Evolutionary conservation across 2,888 invertebrate species (phyloP).

Genomic region (Phengaris arion): DNA sequence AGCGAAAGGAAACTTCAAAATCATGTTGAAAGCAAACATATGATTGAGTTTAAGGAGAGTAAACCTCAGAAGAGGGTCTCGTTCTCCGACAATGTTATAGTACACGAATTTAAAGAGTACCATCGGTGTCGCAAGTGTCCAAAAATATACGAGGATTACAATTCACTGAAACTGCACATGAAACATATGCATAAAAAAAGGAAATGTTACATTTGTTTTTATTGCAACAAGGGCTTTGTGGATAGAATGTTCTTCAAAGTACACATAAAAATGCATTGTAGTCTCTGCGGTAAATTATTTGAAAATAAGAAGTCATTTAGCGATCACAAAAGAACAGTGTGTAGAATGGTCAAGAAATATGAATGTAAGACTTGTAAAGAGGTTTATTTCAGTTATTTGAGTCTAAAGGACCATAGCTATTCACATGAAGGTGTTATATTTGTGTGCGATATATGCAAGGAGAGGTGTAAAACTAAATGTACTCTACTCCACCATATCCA

Average conservation of each 20-base stretch:
- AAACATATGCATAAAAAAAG: constrained; percentile 61
- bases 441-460: constrained; percentile 66
- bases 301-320: constrained; percentile 48
- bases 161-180: constrained; percentile 54
- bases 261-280: constrained; percentile 67
- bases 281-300: constrained; percentile 53
- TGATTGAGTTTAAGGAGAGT: constrained; percentile 50
- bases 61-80: constrained; percentile 63
- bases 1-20: constrained; percentile 56
- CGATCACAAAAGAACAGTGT: constrained; percentile 54
- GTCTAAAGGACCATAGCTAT: constrained; percentile 65
- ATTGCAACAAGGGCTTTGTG: constrained; percentile 61
- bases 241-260: constrained; percentile 68
- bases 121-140: constrained; percentile 67
- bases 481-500: constrained; percentile 58
- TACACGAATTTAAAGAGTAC: constrained; percentile 63
- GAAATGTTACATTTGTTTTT: constrained; percentile 68
- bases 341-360: constrained; percentile 51
- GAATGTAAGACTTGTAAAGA: constrained; percentile 56
- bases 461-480: constrained; percentile 58
- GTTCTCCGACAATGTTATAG: constrained; percentile 63
- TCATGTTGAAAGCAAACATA: constrained; percentile 62
- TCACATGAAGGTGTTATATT: constrained; percentile 51
- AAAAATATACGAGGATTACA: constrained; percentile 58
- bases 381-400: constrained; percentile 57